Evolutionary conservation across 2,888 invertebrate genomes (phyloP).

Genomic region (Ecliptopera silaceata): DNA sequence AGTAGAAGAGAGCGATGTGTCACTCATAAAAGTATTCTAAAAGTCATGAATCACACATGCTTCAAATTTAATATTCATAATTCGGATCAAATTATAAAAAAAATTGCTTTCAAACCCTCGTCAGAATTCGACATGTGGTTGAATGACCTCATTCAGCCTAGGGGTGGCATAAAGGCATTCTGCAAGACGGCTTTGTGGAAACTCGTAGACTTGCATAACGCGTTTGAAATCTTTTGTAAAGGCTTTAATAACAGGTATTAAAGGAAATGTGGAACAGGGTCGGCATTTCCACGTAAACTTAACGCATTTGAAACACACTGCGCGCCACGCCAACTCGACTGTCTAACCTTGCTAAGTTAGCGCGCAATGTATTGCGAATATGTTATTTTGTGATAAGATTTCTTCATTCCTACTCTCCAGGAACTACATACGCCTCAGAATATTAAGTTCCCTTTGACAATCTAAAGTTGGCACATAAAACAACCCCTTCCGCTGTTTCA

Average conservation of each 20-base stretch:
- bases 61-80: conserved; percentile 2
- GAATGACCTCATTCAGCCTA: neutral
- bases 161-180: conserved; percentile 19
- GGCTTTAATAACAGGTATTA: conserved; percentile 4
- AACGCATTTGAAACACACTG: too few relatives aligned
- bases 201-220: neutral
- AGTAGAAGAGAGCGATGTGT: too few relatives aligned
- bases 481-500: neutral
- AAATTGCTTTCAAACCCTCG: conserved; percentile 21
- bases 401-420: too few relatives aligned
- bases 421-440: too few relatives aligned
- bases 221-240: conserved; percentile 6
- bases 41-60: too few relatives aligned
- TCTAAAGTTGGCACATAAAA: neutral
- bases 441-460: too few relatives aligned
- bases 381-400: too few relatives aligned
- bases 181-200: conserved; percentile 13
- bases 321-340: too few relatives aligned
- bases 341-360: too few relatives aligned
- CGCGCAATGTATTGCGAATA: too few relatives aligned
- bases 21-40: too few relatives aligned
- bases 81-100: conserved; percentile 4
- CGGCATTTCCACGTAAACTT: too few relatives aligned
- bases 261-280: neutral
- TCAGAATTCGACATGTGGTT: conserved; percentile 13